phyloP scores from a whole-genome alignment of 2,113 vertebrate species.

The Dermatemys mawii region DNA sequence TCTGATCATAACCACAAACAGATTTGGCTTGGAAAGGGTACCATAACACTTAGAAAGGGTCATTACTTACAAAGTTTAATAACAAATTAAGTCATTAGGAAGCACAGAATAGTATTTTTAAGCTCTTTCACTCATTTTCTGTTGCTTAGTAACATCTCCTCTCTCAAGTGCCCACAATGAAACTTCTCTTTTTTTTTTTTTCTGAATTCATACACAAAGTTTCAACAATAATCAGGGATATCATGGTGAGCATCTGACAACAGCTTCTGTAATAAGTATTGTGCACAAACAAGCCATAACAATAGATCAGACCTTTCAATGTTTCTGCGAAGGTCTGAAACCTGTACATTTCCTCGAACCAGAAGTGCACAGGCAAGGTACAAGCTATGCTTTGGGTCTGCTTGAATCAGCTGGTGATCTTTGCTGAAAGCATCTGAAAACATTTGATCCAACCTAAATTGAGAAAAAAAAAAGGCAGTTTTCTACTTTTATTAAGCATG shows the following conservation, averaged over 20 bases:
- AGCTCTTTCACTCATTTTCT: background rate
- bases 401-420: conserved; percentile 92
- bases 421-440: conserved; percentile 97
- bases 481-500: background rate
- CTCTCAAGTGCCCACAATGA: background rate
- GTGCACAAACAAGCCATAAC: background rate
- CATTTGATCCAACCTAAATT: conserved; percentile 93
- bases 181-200: background rate
- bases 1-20: background rate
- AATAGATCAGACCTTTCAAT: conserved; percentile 88
- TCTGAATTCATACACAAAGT: no score
- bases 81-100: background rate
- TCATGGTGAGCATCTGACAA: background rate
- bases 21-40: background rate
- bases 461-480: conserved; percentile 19
- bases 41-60: background rate
- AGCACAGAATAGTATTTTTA: background rate
- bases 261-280: background rate
- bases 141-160: background rate
- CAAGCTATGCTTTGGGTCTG: conserved; percentile 89
- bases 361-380: conserved; percentile 96
- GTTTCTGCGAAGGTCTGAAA: conserved; percentile 96
- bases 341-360: conserved; percentile 91
- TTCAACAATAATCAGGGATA: no score
- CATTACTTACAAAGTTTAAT: background rate